A percentile compares a stretch with the other conserved stretches of the same genome.
Evolutionary conservation across 2,113 vertebrate genomes (phyloP).

Genomic region (Ptilonorhynchus violaceus): DNA sequence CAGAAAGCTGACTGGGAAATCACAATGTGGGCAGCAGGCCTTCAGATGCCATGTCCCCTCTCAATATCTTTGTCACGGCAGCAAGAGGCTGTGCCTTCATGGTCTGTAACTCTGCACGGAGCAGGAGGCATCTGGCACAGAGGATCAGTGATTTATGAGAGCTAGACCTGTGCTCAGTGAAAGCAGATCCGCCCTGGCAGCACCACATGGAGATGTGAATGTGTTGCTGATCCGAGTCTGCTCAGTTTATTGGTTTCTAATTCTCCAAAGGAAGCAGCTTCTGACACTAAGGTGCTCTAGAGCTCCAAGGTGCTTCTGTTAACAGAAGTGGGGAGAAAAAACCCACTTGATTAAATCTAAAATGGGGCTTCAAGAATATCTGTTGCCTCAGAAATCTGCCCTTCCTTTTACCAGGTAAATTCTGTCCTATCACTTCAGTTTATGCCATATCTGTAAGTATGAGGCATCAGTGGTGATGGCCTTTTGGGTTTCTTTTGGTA

Average conservation of each 20-base stretch:
- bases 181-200: neutral
- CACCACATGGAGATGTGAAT: accelerated
- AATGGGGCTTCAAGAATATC: neutral
- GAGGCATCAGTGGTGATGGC: neutral
- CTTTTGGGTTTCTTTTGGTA: neutral
- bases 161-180: neutral
- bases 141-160: neutral
- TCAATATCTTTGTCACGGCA: neutral
- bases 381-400: neutral
- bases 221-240: neutral
- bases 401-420: neutral
- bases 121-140: neutral
- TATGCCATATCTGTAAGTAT: neutral
- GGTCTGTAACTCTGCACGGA: neutral
- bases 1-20: neutral
- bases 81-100: neutral
- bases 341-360: neutral
- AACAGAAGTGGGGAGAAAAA: neutral
- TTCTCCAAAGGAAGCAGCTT: neutral
- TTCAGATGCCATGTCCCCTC: accelerated
- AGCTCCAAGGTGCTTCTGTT: neutral
- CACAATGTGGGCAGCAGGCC: accelerated
- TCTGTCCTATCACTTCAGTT: neutral
- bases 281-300: neutral
- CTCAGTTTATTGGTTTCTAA: neutral